These are phyloP conservation scores for Cremastobaeus sp. DNA, from an alignment of 2,888 invertebrate species.

Conservation along the genomic window DNA sequence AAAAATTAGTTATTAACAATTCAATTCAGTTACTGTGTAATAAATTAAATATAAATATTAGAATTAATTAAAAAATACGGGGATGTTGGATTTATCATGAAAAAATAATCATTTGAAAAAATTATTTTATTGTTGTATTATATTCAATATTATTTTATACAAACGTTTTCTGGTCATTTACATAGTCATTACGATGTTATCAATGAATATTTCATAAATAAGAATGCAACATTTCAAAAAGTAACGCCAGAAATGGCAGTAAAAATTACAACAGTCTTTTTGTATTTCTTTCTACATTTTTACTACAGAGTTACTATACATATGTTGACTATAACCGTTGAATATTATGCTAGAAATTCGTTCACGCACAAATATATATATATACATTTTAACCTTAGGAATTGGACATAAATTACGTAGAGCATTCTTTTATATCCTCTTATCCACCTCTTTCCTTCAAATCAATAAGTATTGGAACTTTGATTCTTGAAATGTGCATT, in stretches of 20 bases:
- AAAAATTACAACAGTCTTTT: conserved; percentile 24
- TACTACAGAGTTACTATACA: conserved; percentile 10
- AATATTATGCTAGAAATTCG: conserved; percentile 28
- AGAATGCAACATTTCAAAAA: conserved; percentile 42
- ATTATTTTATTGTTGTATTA: conserved; percentile 58
- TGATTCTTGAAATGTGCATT: conserved; percentile 28
- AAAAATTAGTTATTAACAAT: not conserved
- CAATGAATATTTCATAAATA: conserved; percentile 44
- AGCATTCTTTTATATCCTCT: conserved; percentile 49
- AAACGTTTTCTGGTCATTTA: conserved; percentile 49
- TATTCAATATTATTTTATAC: conserved; percentile 50
- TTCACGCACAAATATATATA: no score
- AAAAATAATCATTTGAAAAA: conserved; percentile 48
- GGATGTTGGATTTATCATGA: conserved; percentile 8
- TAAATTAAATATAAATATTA: not conserved
- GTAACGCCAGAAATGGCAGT: conserved; percentile 22
- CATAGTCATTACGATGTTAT: conserved; percentile 41
- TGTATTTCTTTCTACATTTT: conserved; percentile 8
- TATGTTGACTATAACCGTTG: conserved; percentile 19
- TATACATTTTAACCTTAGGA: conserved; percentile 30
- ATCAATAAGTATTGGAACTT: not conserved
- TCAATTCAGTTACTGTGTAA: not conserved
- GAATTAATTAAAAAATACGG: not conserved
- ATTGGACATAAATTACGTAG: conserved; percentile 43
- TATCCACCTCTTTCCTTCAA: no score